Conservation (phyloP, 2,888 invertebrate genomes). For the Cheilosia scutellata region DNA sequence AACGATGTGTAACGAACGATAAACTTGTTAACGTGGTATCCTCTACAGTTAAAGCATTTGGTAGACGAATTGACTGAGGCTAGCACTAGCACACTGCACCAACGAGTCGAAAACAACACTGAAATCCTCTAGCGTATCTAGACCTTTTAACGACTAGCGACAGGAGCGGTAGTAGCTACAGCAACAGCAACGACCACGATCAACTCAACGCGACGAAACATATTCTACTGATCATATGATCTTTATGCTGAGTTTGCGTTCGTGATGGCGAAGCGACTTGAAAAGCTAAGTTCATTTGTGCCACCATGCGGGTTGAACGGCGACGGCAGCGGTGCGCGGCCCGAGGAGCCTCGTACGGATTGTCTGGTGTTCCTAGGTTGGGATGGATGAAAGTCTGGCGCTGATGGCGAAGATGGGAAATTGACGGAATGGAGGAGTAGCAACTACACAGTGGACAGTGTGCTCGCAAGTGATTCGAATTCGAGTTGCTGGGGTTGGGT, state of each 20-base stretch:
- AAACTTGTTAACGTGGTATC: constrained; percentile 32
- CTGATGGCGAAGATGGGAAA: constrained; percentile 52
- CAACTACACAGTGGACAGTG: constrained; percentile 4
- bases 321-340: not conserved
- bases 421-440: constrained; percentile 47
- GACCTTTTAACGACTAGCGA: constrained; percentile 12
- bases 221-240: constrained; percentile 72
- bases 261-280: constrained; percentile 32
- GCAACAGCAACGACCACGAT: constrained; percentile 19
- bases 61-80: constrained; percentile 11
- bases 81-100: constrained; percentile 13
- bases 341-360: constrained; percentile 8
- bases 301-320: constrained; percentile 34
- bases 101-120: constrained; percentile 33
- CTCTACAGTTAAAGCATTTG: not conserved
- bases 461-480: constrained; percentile 53
- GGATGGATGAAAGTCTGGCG: constrained; percentile 42
- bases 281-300: constrained; percentile 65
- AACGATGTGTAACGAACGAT: constrained; percentile 26
- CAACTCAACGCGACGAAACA: constrained; percentile 65
- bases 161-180: constrained; percentile 10
- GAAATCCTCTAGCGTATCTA: constrained; percentile 30
- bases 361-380: constrained; percentile 39
- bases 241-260: constrained; percentile 67
- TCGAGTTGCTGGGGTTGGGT: constrained; percentile 44